Percentiles rank a stretch among this genome's conserved stretches.
Conservation (phyloP, 2,797 vertebrate genomes). For the Xiphorhynchus erythropygius region DNA sequence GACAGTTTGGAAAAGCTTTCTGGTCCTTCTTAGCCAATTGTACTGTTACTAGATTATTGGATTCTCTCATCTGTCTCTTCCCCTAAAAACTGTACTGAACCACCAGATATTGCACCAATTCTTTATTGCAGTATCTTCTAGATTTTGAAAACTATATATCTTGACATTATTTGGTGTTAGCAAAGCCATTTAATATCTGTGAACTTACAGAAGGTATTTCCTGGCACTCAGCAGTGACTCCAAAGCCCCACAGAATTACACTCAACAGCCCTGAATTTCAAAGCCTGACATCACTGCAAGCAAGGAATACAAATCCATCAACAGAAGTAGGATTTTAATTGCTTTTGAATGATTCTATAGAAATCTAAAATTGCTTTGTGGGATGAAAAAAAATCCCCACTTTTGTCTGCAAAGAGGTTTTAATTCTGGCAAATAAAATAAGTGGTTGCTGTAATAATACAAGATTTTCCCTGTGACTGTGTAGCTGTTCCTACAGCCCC, state of each 20-base stretch:
- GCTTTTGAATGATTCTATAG: slow-evolving; percentile 42
- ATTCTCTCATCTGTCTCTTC: neutral
- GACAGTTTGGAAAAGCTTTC: neutral
- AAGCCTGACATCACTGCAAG: slow-evolving; percentile 14
- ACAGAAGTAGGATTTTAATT: slow-evolving; percentile 39
- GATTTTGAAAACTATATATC: neutral
- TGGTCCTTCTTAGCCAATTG: neutral
- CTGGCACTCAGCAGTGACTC: slow-evolving; percentile 13
- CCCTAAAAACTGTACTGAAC: neutral
- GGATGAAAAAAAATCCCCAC: neutral
- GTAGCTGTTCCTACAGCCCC: slow-evolving; percentile 21
- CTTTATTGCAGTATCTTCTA: neutral
- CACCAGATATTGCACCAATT: neutral
- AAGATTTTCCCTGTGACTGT: slow-evolving; percentile 1
- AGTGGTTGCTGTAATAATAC: neutral
- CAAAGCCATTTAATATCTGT: neutral
- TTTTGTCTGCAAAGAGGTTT: slow-evolving; percentile 37
- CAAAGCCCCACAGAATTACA: slow-evolving; percentile 36
- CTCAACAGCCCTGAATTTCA: slow-evolving; percentile 26
- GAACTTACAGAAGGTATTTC: neutral
- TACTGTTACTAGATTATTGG: neutral
- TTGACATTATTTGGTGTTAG: neutral
- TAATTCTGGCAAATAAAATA: slow-evolving; percentile 9
- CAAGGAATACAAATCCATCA: slow-evolving; percentile 35
- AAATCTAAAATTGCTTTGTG: slow-evolving; percentile 36